A percentile compares a stretch with the other conserved stretches of the same genome.
Conservation (phyloP, 2,888 invertebrate genomes). For the Xestia c-nigrum region DNA sequence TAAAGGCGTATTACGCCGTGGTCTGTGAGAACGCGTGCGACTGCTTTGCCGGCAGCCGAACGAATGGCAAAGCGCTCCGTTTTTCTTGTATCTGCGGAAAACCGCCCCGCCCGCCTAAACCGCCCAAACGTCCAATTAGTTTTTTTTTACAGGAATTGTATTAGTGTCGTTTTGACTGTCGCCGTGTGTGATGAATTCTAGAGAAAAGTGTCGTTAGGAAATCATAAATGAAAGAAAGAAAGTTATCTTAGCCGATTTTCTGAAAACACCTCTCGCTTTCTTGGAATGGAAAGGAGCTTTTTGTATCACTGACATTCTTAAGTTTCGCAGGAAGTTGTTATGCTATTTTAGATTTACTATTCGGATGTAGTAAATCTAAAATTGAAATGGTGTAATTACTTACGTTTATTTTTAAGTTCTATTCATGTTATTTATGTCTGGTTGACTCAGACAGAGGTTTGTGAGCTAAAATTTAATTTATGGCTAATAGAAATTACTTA, state of each 20-base stretch:
- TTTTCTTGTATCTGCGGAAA: conserved; percentile 83
- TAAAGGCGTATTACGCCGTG: conserved; percentile 38
- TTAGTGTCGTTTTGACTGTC: conserved; percentile 72
- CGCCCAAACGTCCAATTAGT: conserved; percentile 80
- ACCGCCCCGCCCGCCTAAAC: conserved; percentile 78
- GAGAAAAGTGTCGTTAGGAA: conserved; percentile 52
- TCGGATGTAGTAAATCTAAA: conserved; percentile 40
- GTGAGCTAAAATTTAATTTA: conserved; percentile 3
- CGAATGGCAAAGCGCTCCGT: conserved; percentile 73
- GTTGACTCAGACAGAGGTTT: conserved; percentile 13
- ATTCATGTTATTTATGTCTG: conserved; percentile 9
- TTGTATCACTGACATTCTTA: conserved; percentile 43
- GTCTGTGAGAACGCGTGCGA: conserved; percentile 74
- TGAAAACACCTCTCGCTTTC: conserved; percentile 28
- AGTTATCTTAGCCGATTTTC: conserved; percentile 28
- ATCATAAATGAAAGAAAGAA: conserved; percentile 47
- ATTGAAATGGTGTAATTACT: conserved; percentile 30
- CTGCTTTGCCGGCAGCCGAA: conserved; percentile 76
- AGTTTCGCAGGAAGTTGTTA: conserved; percentile 46
- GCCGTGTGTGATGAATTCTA: conserved; percentile 64
- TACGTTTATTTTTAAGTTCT: not conserved
- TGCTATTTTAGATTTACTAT: conserved; percentile 52
- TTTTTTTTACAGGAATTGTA: conserved; percentile 76
- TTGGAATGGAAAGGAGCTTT: conserved; percentile 34
- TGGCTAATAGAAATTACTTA: conserved; percentile 19